Evolutionary conservation across 2,113 vertebrate species (phyloP), one percentile per base, ranked within the genome.

Genomic region (Pleuronectes platessa): DNA sequence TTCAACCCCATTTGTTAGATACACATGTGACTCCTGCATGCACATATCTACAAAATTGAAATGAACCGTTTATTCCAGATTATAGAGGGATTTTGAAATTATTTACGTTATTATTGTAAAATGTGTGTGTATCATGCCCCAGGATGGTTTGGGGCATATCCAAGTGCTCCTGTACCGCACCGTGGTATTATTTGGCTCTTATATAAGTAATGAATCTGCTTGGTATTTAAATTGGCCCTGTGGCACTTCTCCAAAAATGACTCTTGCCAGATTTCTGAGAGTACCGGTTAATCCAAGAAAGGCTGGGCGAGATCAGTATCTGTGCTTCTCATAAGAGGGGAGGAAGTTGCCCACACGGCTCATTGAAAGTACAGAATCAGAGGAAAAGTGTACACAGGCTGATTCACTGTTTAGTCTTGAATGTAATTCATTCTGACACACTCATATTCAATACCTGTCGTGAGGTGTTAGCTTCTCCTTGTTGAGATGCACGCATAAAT

Each of bases 181-280:
- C 27, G 0, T 80, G 75, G 81, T 71, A 85, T 91, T 82, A 78
- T 89, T 68, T 71, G 53, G 59, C 60, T 71, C 67, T 77, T 79
- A 73, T 55, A 64, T 80, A 67, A 86, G 71, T 66, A 77, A 87
- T 59, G 58, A 68, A 68, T 80, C 11, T 71, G 65, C 68, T 49
- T 69, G 49, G 72, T 78, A 49, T 88, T 82, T 68, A 62, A 84
- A 84, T 62, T 71, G 35, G 35, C 53, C 65, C 79, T 49, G 61
- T 67, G 47, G 79, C 66, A 35, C 51, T 14, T 40, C 76, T 82
- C 76, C 65, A 75, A 76, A 76, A 83, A 84, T 74, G 40, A 75
- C 76, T 63, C 11, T 54, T 20, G 66, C 71, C 42, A 83, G 11
- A 42, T 42, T 81, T 77, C 47, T 86, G 71, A 88, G 59, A 75